Evolutionary conservation across 53 echinoderm and acorn worm genomes (phyloP), one percentile per base, ranked within the genome.

Genomic region (Holothuria leucospilota): DNA sequence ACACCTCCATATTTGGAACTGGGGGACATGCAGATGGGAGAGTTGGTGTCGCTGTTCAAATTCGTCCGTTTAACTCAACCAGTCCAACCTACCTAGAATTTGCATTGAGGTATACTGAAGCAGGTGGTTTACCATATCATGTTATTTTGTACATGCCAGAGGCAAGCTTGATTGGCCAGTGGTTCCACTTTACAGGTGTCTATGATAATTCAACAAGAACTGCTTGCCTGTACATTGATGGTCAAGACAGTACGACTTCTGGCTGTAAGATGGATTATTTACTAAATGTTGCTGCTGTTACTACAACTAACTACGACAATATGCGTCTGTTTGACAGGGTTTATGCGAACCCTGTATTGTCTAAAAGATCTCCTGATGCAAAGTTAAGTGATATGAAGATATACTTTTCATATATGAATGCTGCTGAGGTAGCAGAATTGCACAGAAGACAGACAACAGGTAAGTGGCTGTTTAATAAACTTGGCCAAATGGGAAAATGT

Each of bases 311-410:
- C 8, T 29, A 78, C 2, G 30, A 78, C 25, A 51, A 78, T 28
- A 24, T 78, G 26, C 78, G 78, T 29, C 20, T 78, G 13, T 78
- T 78, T 56, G 26, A 25, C 16, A 51, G 59, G 26, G 53, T 52
- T 56, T 29, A 78, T 28, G 26, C 51, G 10, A 23, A 12, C 0
- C 16, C 42, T 24, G 59, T 59, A 11, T 3, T 5, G 25, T 13
- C 25, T 59, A 28, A 20, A 27, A 56, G 29, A 13, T 24, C 56
- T 25, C 42, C 78, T 13, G 59, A 78, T 53, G 78, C 56, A 11
- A 52, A 27, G 12, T 8, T 78, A 12, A 78, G 78, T 28, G 78
- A 78, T 27, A 56, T 78, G 78, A 78, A 51, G n/a, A 56, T 78
- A 11, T 78, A 78, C 29, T 78, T 78, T 29, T n/a, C 51, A 20